Evolutionary conservation across 2,113 vertebrate species (phyloP), one percentile per base, ranked within the genome.

Genomic region (Vireo altiloquus): DNA sequence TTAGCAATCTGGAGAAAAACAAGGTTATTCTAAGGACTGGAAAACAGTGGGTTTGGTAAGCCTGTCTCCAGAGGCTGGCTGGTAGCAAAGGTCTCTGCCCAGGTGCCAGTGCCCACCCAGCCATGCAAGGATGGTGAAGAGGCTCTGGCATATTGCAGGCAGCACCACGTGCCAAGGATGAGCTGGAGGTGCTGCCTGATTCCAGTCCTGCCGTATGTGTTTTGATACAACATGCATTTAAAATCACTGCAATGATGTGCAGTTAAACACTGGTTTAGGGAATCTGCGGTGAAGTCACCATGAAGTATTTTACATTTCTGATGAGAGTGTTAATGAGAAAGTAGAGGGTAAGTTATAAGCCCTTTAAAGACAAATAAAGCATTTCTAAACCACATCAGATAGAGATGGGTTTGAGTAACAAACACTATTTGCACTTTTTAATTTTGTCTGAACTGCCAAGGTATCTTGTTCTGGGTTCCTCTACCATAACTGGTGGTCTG

Each of bases 81-180:
- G 2, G 15, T 1, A 54, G 13, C 39, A 42, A 46, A 85, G 17
- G 2, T 57, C 40, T 70, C 27, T 40, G 15, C 6, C 5, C 28
- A 31, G 8, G 25, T 60, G 35, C 15, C 30, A 11, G 20, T 15
- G 35, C 69, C 71, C 0, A 0, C 19, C 16, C 24, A 44, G 30
- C 10, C 7, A 3, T 2, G 4, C 0, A 0, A 7, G 35, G 11
- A 4, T 9, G 22, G 28, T 5, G 70, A 70, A 9, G 31, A 37
- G 20, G 7, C 21, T 70, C 31, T n/a, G 46, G 25, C 49, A 78
- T 2, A 1, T 8, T 25, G 33, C 37, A 37, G 44, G 24, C 13
- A 53, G 24, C 40, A 30, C 8, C 15, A 15, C 5, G 1, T 18
- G 21, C 33, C 13, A 54, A 24, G 11, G 15, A 11, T 6, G 10